A percentile compares a stretch with the other conserved stretches of the same genome.
These are phyloP conservation scores for Leptopterna dolabrata DNA, from an alignment of 2,888 invertebrate genomes.

Conservation along the genomic window DNA sequence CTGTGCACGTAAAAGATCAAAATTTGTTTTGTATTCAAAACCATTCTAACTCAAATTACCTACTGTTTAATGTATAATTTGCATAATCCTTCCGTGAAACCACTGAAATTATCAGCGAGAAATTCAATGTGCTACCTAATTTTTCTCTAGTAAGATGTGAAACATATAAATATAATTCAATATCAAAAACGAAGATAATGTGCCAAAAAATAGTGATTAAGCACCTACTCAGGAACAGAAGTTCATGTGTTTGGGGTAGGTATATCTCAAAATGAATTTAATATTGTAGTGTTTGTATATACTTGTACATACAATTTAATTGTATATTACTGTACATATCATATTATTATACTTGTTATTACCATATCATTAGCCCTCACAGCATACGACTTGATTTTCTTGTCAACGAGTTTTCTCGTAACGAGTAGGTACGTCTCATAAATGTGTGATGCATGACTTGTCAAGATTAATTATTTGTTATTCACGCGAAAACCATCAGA, in stretches of 20 bases:
- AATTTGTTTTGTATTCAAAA: too few species aligned
- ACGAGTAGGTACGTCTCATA: neutral
- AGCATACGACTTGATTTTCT: neutral
- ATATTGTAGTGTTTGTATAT: neutral
- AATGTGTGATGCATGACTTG: too few species aligned
- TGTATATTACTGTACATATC: conserved; percentile 18
- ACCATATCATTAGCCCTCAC: neutral
- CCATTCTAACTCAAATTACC: too few species aligned
- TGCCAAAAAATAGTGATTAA: neutral
- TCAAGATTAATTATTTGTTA: too few species aligned
- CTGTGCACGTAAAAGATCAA: too few species aligned
- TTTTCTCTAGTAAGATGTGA: too few species aligned
- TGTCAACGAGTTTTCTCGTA: neutral
- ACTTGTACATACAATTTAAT: neutral
- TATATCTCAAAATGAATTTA: neutral
- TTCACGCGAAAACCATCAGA: too few species aligned
- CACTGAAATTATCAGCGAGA: too few species aligned
- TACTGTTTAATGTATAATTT: too few species aligned
- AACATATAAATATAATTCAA: neutral
- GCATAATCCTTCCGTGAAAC: too few species aligned
- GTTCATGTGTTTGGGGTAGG: neutral
- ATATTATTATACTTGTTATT: neutral
- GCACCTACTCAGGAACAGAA: too few species aligned
- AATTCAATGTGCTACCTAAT: too few species aligned
- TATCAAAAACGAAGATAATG: neutral